A percentile compares a stretch with the other conserved stretches of the same genome.
phyloP scores from a whole-genome alignment of 2,113 vertebrate genomes.

The Phrynocephalus versicolor region DNA sequence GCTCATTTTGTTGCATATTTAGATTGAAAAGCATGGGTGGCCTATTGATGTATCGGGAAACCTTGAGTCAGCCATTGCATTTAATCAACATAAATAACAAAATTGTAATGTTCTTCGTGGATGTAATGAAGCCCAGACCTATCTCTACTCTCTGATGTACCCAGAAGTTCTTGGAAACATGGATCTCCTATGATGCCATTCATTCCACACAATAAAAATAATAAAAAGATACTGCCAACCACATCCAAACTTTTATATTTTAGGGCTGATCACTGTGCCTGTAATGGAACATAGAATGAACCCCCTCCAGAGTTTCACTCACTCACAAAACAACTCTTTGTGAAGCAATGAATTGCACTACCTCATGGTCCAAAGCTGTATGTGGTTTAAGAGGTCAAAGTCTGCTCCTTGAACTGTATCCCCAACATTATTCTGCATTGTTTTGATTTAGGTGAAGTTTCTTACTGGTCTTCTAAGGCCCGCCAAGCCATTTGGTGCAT shows the following conservation, averaged over 20 bases:
- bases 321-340: constrained; percentile 36
- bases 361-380: background rate
- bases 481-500: background rate
- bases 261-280: constrained; percentile 12
- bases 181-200: constrained; percentile 2
- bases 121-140: too few relatives aligned
- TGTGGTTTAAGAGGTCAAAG: background rate
- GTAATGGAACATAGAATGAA: constrained; percentile 4
- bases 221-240: constrained; percentile 20
- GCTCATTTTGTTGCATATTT: background rate
- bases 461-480: background rate
- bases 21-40: background rate
- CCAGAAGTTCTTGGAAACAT: background rate
- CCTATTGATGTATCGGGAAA: background rate
- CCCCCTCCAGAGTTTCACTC: constrained; percentile 42
- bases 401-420: background rate
- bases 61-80: too few relatives aligned
- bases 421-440: background rate
- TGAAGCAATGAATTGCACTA: constrained; percentile 40
- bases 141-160: background rate
- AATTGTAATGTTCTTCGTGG: background rate
- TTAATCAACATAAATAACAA: background rate
- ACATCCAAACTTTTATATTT: constrained; percentile 26
- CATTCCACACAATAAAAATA: background rate
- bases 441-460: background rate